phyloP scores from a whole-genome alignment of 2,888 invertebrate genomes.

The Trichogramma evanescens region DNA sequence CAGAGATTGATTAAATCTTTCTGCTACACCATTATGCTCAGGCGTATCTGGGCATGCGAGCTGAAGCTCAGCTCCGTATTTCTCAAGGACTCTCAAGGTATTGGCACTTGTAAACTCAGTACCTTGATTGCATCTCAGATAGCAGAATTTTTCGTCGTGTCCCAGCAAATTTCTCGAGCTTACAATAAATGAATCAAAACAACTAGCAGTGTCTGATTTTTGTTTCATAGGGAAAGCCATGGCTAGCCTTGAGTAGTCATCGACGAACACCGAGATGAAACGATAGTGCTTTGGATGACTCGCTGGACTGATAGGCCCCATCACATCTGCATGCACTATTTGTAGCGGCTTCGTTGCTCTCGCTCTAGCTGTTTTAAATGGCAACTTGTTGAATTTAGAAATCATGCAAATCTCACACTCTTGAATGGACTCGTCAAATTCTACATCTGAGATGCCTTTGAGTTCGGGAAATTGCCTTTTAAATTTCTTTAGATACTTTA shows the following conservation, averaged over 20 bases:
- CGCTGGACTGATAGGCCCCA: conserved; percentile 18
- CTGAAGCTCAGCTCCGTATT: background rate
- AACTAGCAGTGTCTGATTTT: conserved; percentile 13
- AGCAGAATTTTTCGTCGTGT: background rate
- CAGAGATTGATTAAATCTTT: background rate
- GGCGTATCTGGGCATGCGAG: background rate
- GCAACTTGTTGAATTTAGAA: conserved; percentile 24
- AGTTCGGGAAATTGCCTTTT: conserved; percentile 21
- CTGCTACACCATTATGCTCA: background rate
- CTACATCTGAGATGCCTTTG: background rate
- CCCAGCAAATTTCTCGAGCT: conserved; percentile 1
- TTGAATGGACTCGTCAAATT: conserved; percentile 22
- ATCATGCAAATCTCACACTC: conserved; percentile 25
- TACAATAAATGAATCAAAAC: background rate
- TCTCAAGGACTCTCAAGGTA: background rate
- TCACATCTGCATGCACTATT: conserved; percentile 23
- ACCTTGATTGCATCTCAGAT: background rate
- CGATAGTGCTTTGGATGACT: conserved; percentile 18
- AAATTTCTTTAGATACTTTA: conserved; percentile 22
- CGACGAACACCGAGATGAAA: conserved; percentile 20
- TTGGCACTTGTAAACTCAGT: background rate
- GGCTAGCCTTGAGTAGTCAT: conserved; percentile 25
- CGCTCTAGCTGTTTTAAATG: conserved; percentile 16
- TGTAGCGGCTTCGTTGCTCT: conserved; percentile 21
- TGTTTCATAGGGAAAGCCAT: conserved; percentile 21